These are phyloP conservation scores for Spizella passerina DNA, from an alignment of 2,797 vertebrate species.

Conservation along the genomic window DNA sequence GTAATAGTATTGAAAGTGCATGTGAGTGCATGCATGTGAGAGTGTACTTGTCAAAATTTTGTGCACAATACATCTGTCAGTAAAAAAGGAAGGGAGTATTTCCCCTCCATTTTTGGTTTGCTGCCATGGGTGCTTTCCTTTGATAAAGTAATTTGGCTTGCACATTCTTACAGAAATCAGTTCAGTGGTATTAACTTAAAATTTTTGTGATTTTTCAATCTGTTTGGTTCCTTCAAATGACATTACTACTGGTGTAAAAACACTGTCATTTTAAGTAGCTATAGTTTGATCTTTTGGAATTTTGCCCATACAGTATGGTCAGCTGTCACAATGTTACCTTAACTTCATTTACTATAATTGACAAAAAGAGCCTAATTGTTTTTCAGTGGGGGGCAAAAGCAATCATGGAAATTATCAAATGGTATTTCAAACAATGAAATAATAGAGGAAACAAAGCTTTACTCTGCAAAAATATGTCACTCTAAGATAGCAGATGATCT, in stretches of 20 bases:
- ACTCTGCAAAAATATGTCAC: background rate
- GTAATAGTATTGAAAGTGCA: background rate
- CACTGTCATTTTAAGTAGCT: background rate
- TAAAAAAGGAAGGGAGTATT: background rate
- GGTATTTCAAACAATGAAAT: background rate
- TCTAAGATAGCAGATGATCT: background rate
- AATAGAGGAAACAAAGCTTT: background rate
- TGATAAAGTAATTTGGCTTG: background rate
- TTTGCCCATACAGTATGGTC: background rate
- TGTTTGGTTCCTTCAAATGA: background rate
- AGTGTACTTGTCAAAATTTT: conserved; percentile 24
- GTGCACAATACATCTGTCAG: background rate
- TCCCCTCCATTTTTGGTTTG: background rate
- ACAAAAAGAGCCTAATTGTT: background rate
- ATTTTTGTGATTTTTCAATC: background rate
- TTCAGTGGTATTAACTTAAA: background rate
- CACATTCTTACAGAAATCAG: background rate
- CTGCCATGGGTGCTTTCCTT: background rate
- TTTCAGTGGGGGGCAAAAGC: background rate
- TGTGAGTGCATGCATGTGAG: background rate
- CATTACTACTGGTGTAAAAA: background rate
- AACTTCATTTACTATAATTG: background rate
- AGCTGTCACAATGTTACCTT: background rate
- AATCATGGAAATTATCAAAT: background rate
- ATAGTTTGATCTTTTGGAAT: background rate